Evolutionary conservation across 1,140 invertebrate species (phyloP), one percentile per base, ranked within the genome.

Genomic region (Gonioctena quinquepunctata): DNA sequence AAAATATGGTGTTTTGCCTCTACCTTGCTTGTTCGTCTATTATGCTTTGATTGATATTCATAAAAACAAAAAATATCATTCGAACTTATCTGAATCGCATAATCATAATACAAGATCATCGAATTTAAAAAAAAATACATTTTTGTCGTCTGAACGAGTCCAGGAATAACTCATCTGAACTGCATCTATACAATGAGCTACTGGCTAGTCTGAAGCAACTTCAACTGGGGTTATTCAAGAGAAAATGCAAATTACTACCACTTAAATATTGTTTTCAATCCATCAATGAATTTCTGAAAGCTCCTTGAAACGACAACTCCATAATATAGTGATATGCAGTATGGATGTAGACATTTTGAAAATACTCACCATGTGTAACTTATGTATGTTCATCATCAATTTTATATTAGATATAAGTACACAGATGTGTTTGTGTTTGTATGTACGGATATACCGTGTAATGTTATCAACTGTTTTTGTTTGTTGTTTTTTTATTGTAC

Each of bases 111-210:
- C 49, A 5, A 50, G 49, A 50, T 50, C 49, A 5, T 3, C n/a
- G 3, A n/a, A 42, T 42, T 42, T n/a, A n/a, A 6, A 7, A n/a
- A 4, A 50, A 50, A 50, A 50, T 50, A 50, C 49, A 4, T 50
- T 50, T 50, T 50, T 50, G n/a, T 50, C 49, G 49, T 4, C 27
- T 28, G 27, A 28, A 28, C 27, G 27, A 6, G 49, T 3, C 49
- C 49, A 50, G 18, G 49, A 50, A 50, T 3, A 50, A 50, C 49
- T 50, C 49, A 5, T n/a, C 49, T 50, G 49, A 50, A 50, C 49
- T 50, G 49, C 49, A 50, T 19, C n/a, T 50, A 50, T 50, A 50
- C 49, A 50, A 50, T n/a, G n/a, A 50, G 18, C n/a, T 50, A 50
- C 49, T n/a, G 33, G 6, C 33, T 42, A 42, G 33, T 42, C 33